These are phyloP conservation scores for Mamestra configurata DNA, from an alignment of 1,140 invertebrate species.

Conservation along the genomic window DNA sequence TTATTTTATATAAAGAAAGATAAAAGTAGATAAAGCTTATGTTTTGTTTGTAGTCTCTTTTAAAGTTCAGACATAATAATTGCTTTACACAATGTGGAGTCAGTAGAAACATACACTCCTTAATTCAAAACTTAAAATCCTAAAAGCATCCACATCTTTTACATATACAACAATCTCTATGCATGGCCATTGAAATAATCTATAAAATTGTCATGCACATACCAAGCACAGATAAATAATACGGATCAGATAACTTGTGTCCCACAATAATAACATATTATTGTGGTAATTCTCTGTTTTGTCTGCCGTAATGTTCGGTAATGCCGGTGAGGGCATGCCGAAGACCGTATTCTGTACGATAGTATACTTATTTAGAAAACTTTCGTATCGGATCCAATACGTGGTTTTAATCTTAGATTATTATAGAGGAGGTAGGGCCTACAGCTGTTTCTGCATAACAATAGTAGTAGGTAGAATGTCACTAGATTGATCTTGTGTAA, in stretches of 20 bases:
- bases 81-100: no score
- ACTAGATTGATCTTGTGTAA: not conserved
- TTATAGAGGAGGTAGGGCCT: not conserved
- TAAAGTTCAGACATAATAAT: no score
- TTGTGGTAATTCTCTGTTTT: slow-evolving; percentile 76
- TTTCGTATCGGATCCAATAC: slow-evolving; percentile 13
- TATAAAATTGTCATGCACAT: slow-evolving; percentile 84
- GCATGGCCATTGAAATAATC: slow-evolving; percentile 77
- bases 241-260: slow-evolving; percentile 79
- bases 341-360: slow-evolving; percentile 29
- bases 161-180: slow-evolving; percentile 67
- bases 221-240: slow-evolving; percentile 80
- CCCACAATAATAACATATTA: slow-evolving; percentile 83
- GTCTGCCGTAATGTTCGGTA: slow-evolving; percentile 55
- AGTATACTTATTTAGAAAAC: slow-evolving; percentile 44
- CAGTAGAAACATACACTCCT: no score
- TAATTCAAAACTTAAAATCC: no score
- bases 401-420: not conserved
- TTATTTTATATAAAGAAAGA: no score
- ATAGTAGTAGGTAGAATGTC: not conserved
- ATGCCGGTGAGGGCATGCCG: slow-evolving; percentile 38
- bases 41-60: no score
- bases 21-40: no score
- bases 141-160: slow-evolving; percentile 52
- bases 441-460: not conserved